Conservation (phyloP, 1,140 invertebrate species). For the Halotydeus destructor region DNA sequence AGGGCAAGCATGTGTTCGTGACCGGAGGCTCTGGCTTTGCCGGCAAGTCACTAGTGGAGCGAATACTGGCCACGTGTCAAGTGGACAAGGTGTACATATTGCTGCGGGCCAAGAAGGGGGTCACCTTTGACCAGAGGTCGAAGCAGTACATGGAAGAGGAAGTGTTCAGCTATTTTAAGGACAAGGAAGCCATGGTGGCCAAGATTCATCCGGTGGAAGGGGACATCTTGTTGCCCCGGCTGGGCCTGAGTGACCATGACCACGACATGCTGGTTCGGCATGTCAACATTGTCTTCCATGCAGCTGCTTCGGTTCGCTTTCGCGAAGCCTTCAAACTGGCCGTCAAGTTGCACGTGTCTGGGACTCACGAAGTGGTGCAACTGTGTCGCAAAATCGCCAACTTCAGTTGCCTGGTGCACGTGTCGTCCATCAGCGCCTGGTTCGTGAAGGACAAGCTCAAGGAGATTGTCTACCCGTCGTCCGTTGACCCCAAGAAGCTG, state of each 20-base stretch:
- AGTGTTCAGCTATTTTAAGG: conserved; percentile 3
- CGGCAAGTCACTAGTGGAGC: conserved; percentile 40
- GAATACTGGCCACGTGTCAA: conserved; percentile 27
- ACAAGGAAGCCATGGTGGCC: conserved; percentile 18
- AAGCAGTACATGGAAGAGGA: too few species aligned
- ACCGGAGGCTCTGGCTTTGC: conserved; percentile 43
- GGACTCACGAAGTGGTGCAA: conserved; percentile 51
- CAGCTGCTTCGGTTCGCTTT: conserved; percentile 89
- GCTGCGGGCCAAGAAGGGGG: conserved; percentile 23
- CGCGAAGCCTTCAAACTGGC: conserved; percentile 66
- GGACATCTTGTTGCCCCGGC: conserved; percentile 64
- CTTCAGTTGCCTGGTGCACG: too few species aligned
- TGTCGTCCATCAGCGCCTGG: too few species aligned
- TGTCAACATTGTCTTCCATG: conserved; percentile 85
- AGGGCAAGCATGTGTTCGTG: conserved; percentile 42
- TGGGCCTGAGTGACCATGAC: conserved; percentile 64
- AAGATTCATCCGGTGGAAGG: conserved; percentile 71
- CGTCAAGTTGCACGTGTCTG: conserved; percentile 70
- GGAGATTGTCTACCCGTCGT: too few species aligned
- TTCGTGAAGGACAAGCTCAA: too few species aligned
- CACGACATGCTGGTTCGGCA: conserved; percentile 40
- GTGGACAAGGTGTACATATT: conserved; percentile 25
- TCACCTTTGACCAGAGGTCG: conserved; percentile 19
- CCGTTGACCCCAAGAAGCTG: too few species aligned
- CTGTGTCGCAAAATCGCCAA: conserved; percentile 14